Base-by-base conservation (phyloP, 2,888 invertebrate genomes). In the Hecatera dysodea region DNA sequence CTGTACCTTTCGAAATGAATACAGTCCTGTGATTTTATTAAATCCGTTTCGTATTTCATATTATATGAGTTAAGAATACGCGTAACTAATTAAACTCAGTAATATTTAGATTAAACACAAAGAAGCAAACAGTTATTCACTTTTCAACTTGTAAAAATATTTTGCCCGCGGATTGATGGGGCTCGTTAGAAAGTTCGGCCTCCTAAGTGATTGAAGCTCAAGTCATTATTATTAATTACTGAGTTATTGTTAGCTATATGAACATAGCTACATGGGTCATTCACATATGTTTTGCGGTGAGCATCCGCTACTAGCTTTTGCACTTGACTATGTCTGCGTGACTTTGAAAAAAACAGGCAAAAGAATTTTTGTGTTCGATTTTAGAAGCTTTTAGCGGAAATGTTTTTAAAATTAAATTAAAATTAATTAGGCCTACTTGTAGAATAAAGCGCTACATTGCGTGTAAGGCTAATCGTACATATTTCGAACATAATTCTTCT, bases 201-300 rank as follows among this genome's bases (percentile, higher is more conserved):
- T 74, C 70, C 53, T 66, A 64, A 72, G 56, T 78, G 72, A 74
- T 82, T 80, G 80, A 75, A 83, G 80, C 74, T 76, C 69, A 59
- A 78, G 82, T 84, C 84, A 86, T 86, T 83, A 84, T 80, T 84
- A 84, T 83, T 84, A 86, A 84, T 84, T 85, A 82, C 75, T 52
- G 42, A 55, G 52, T 66, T 74, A 80, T 79, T 84, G 78, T 77
- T 82, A 77, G 72, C 59, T 61, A 61, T 62, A 56, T 52, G 68
- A 65, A 82, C 69, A 57, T 66, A 48, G 27, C 46, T 39, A 62
- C 62, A n/a, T 48, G 48, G 50, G 39, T 60, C 46, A 65, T 62
- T 68, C 36, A 75, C 65, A 50, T 46, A 69, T 55, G 67, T 65
- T 75, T 74, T 70, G 75, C 65, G 50, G 36, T 75, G 53, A 67